phyloP scores from a whole-genome alignment of 2,113 vertebrate species.

The Sturnus vulgaris region DNA sequence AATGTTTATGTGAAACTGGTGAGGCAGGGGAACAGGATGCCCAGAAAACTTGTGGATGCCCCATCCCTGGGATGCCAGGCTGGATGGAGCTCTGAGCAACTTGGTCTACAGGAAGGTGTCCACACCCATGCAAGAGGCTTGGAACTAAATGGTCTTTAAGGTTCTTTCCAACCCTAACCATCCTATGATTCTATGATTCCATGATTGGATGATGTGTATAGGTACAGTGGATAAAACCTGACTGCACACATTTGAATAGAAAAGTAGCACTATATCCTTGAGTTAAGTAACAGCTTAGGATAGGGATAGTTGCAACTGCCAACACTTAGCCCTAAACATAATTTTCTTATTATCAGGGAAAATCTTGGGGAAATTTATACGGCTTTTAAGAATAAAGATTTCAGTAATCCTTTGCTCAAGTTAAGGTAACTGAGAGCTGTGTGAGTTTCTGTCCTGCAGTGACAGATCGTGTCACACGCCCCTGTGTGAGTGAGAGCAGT shows the following conservation, averaged over 20 bases:
- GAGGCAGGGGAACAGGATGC: neutral
- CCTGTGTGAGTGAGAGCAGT: rapidly evolving
- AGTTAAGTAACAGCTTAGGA: neutral
- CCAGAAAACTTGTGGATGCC: neutral
- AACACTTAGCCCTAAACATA: neutral
- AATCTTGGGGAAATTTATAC: neutral
- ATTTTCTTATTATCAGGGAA: neutral
- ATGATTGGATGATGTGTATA: neutral
- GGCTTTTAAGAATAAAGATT: neutral
- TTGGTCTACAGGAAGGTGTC: neutral
- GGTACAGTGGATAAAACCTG: neutral
- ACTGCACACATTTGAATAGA: neutral
- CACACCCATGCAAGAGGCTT: neutral
- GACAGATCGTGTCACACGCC: rapidly evolving
- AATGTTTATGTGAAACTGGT: neutral
- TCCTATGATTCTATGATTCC: neutral
- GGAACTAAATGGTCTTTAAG: neutral
- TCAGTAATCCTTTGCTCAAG: neutral
- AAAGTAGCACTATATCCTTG: neutral
- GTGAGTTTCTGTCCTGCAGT: neutral
- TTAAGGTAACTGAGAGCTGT: neutral
- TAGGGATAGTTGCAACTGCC: neutral
- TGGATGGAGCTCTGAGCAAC: neutral
- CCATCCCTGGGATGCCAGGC: neutral
- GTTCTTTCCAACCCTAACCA: neutral